A percentile compares a stretch with the other conserved stretches of the same genome.
These are phyloP conservation scores for Eupithecia insigniata DNA, from an alignment of 2,888 invertebrate species.

Conservation along the genomic window DNA sequence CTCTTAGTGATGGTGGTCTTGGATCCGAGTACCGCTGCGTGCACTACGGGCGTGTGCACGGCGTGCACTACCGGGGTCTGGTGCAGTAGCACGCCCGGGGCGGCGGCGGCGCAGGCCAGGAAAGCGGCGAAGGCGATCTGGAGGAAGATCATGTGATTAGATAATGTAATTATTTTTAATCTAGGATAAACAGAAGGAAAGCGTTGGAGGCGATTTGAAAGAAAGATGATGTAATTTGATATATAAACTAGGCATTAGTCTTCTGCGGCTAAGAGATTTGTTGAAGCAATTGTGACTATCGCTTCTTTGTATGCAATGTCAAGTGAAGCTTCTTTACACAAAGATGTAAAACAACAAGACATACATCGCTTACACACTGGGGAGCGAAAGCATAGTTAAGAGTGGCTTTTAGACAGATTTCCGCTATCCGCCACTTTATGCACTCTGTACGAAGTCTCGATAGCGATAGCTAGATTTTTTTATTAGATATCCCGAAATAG, in stretches of 20 bases:
- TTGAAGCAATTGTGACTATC: too few relatives aligned
- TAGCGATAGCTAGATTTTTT: neutral
- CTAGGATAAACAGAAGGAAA: neutral
- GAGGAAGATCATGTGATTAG: neutral
- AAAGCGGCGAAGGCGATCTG: constrained; percentile 81
- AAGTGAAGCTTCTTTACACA: too few relatives aligned
- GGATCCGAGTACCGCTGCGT: constrained; percentile 67
- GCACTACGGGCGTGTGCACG: constrained; percentile 68
- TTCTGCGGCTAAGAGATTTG: too few relatives aligned
- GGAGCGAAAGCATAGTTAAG: neutral
- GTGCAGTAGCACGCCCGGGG: constrained; percentile 72
- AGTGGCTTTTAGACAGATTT: neutral
- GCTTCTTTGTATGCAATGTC: too few relatives aligned
- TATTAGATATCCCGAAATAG: neutral
- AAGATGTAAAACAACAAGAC: too few relatives aligned
- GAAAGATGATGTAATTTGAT: neutral
- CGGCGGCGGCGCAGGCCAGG: constrained; percentile 79
- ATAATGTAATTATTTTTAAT: neutral
- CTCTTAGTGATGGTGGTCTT: constrained; percentile 79
- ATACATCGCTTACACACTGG: neutral
- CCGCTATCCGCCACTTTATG: neutral
- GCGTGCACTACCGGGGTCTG: constrained; percentile 69
- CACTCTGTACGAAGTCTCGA: neutral
- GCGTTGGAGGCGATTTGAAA: neutral
- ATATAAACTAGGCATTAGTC: too few relatives aligned